phyloP scores from a whole-genome alignment of 35 echinoderm and acorn worm species.

The Hemicentrotus pulcherrimus region DNA sequence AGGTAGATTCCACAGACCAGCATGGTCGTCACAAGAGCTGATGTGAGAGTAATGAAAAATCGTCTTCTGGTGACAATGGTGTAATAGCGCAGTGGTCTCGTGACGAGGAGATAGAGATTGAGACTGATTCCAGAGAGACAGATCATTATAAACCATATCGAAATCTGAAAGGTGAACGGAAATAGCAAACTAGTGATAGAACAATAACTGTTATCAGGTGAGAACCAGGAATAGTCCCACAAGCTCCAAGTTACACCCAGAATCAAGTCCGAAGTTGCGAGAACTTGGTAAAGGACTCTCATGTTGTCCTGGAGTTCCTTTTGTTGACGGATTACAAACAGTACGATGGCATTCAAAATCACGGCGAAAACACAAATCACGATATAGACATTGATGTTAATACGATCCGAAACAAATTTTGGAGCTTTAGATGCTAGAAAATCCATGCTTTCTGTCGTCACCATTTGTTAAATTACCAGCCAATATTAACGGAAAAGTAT shows the following conservation, averaged over 20 bases:
- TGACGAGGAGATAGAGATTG: background rate
- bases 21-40: background rate
- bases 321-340: too few relatives aligned
- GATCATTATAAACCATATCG: background rate
- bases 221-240: background rate
- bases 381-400: background rate
- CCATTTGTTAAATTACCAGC: background rate
- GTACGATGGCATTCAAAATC: too few relatives aligned
- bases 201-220: background rate
- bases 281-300: background rate
- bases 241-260: background rate
- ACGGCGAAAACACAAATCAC: too few relatives aligned
- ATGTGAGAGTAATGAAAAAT: background rate
- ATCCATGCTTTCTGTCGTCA: background rate
- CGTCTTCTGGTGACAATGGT: background rate
- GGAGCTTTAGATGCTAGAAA: background rate
- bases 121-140: background rate
- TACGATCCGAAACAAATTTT: background rate
- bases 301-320: background rate
- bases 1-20: background rate
- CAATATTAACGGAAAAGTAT: too few relatives aligned
- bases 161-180: background rate
- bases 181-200: background rate
- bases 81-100: background rate
- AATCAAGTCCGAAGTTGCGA: background rate